These are phyloP conservation scores for Hyles vespertilio DNA, from an alignment of 1,140 invertebrate species.

Conservation along the genomic window DNA sequence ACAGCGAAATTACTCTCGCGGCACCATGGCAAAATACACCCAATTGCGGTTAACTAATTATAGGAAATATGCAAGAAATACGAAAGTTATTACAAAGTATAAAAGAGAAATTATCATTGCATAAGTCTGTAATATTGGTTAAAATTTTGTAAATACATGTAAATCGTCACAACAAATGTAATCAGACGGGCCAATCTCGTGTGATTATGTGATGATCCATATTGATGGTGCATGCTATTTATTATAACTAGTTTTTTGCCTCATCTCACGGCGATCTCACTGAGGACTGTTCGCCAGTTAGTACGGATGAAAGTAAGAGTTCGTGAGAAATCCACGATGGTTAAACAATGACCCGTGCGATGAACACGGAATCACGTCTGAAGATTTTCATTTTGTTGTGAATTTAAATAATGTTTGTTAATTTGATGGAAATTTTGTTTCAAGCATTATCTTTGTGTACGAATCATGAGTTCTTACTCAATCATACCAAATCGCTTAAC, in stretches of 20 bases:
- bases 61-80: slow-evolving; percentile 9
- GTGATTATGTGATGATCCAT: slow-evolving; percentile 17
- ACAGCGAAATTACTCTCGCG: slow-evolving; percentile 1
- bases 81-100: slow-evolving; percentile 11
- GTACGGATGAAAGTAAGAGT: slow-evolving; percentile 42
- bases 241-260: slow-evolving; percentile 34
- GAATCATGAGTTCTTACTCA: no score
- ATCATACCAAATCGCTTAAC: no score
- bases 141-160: background rate
- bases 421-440: no score
- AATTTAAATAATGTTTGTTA: no score
- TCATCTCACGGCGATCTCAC: slow-evolving; percentile 18
- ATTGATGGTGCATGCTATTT: slow-evolving; percentile 23
- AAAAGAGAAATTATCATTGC: no score
- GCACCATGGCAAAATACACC: slow-evolving; percentile 5
- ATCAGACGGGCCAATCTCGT: background rate
- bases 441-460: no score
- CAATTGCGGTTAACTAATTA: slow-evolving; percentile 11
- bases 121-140: background rate
- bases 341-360: slow-evolving; percentile 39
- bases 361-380: slow-evolving; percentile 16
- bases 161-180: no score
- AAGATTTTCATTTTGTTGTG: no score
- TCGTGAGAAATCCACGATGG: slow-evolving; percentile 30
- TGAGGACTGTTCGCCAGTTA: slow-evolving; percentile 11